Evolutionary conservation across 2,888 invertebrate genomes (phyloP), one percentile per base, ranked within the genome.

Genomic region (Latrodectus elegans): DNA sequence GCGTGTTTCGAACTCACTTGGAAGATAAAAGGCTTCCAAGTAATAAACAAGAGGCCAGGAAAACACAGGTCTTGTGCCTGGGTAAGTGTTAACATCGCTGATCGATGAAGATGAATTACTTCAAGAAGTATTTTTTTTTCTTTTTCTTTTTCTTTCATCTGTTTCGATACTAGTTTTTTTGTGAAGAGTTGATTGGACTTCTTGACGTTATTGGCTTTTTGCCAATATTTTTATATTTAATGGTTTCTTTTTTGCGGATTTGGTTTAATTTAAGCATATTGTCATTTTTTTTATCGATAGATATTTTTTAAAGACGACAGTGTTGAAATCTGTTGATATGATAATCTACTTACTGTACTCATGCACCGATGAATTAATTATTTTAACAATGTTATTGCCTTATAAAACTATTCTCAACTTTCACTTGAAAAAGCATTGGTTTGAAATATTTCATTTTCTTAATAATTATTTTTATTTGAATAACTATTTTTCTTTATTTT

Each of bases 81-180:
- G 22, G 64, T 55, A 10, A 74, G 81, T 81, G 81, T 74, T 73
- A 73, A 74, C 73, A 67, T 12, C 11, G 26, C 67, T 81, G 81
- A 81, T 81, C 81, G 81, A 81, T 81, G 73, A 74, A 74, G 81
- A 81, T 55, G 74, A 81, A 81, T 81, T 74, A 67, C 73, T 8
- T n/a, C 17, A 22, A 74, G 22, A 22, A 73, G n/a, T 49, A 53
- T 10, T 53, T 51, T 17, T 17, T 12, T 4, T 64, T 65, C 74
- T 49, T 67, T 10, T 80, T 64, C 64, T 6, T 38, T 38, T 3
- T 38, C 38, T 38, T 38, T 38, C 38, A 38, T 38, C 38, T 38
- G 38, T 38, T 22, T 17, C 22, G 22, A 12, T 68, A 12, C 17
- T 15, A 26, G 67, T 12, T 12, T 12, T 68, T 68, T 68, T 22